phyloP scores from a whole-genome alignment of 2,797 vertebrate species.

The Lutjanus campechanus region DNA sequence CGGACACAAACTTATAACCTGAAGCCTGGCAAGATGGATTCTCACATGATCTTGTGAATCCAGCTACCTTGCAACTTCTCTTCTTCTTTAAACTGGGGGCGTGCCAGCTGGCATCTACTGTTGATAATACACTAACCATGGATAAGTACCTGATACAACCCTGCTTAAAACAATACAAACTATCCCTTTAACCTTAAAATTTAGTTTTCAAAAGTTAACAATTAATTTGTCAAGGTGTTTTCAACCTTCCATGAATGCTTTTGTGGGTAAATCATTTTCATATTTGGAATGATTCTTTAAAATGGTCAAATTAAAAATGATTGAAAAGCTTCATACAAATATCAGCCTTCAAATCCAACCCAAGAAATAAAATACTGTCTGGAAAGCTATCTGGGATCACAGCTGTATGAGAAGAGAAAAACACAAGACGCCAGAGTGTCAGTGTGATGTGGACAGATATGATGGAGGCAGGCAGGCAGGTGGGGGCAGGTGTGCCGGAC shows the following conservation, averaged over 20 bases:
- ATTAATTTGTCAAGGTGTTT: slow-evolving; percentile 1
- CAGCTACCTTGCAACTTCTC: no score
- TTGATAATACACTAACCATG: no score
- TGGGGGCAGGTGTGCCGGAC: slow-evolving; percentile 20
- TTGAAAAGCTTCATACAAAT: neutral
- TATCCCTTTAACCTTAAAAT: neutral
- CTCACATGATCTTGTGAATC: no score
- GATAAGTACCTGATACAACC: no score
- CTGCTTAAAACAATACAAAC: no score
- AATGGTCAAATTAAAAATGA: slow-evolving; percentile 18
- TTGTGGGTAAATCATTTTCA: neutral
- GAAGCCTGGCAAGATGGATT: no score
- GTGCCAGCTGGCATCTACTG: no score
- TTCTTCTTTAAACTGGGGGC: no score
- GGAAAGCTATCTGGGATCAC: neutral
- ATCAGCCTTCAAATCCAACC: neutral
- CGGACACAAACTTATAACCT: no score
- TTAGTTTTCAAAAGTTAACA: slow-evolving; percentile 2
- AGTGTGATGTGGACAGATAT: slow-evolving; percentile 5
- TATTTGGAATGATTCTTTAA: slow-evolving; percentile 28
- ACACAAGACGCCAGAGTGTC: slow-evolving; percentile 3
- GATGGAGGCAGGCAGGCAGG: slow-evolving; percentile 4
- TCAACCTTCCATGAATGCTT: neutral
- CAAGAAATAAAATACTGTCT: neutral
- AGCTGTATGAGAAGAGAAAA: neutral